Base-by-base conservation (phyloP, 2,888 invertebrate species). In the Dynastes tityus region DNA sequence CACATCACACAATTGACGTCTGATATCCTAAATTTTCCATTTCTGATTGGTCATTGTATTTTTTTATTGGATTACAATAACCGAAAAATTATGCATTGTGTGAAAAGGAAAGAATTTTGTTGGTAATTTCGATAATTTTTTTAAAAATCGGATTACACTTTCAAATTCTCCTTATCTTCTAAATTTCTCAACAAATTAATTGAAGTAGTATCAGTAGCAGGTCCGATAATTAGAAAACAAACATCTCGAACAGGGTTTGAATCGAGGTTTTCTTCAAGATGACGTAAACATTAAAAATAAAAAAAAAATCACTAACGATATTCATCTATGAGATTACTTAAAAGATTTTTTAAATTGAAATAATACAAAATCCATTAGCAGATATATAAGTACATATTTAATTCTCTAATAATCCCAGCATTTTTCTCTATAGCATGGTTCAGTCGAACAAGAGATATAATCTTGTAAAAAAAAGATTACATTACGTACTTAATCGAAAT, bases 51-150 rank as follows among this genome's bases (percentile, higher is more conserved):
- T 55, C 22, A 73, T 73, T 73, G 71, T 22, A 22, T 73, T 73
- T 58, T n/a, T 73, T 73, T 73, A 73, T 73, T 29, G n/a, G 37
- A 11, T 37, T 37, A 73, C 40, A 73, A 73, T 73, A 58, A 27
- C 58, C 55, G 71, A 55, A 73, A 73, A 73, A 73, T 73, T 73
- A 40, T 73, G 55, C 51, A 73, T 73, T 73, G 55, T 61, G 16
- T 45, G 67, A 37, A 37, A 5, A 37, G 32, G 32, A 37, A 37
- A 37, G 32, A 45, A 45, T 45, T 45, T 45, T 45, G 45, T 45
- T 45, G 8, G 8, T 8, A 45, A 45, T 45, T 45, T 45, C 45
- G 9, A 11, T 45, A 8, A 45, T 45, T 45, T 11, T 45, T 45
- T 11, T 11, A 8, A 45, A 11, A 8, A 11, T 45, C 45, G 45